Percentiles rank a stretch among this genome's conserved stretches.
Evolutionary conservation across 2,113 vertebrate species (phyloP).

Genomic region (Tauraco erythrolophus): DNA sequence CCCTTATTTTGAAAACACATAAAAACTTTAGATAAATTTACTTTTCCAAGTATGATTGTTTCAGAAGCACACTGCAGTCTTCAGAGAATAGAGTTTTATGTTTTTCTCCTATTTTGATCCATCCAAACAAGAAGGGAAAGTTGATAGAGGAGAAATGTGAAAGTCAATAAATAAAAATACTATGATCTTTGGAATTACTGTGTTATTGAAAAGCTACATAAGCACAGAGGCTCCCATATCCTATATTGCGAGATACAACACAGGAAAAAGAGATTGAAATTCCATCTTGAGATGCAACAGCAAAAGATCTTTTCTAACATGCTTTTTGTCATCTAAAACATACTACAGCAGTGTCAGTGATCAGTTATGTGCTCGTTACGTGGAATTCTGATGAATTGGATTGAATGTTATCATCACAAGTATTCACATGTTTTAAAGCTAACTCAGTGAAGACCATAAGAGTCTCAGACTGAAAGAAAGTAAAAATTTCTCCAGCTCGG

Average conservation of each 20-base stretch:
- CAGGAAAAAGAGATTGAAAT: conserved; percentile 37
- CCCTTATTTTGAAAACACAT: not conserved
- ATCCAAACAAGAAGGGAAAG: not conserved
- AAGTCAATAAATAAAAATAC: not conserved
- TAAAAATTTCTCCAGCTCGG: conserved; percentile 30
- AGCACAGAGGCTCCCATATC: conserved; percentile 3
- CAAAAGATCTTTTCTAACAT: conserved; percentile 41
- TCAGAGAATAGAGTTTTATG: not conserved
- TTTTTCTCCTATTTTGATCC: not conserved
- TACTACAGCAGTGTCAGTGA: conserved; percentile 28
- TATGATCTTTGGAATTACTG: not conserved
- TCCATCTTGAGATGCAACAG: conserved; percentile 39
- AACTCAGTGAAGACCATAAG: conserved; percentile 33
- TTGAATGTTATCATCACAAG: conserved; percentile 13
- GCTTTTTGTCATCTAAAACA: not conserved
- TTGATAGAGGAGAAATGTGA: not conserved
- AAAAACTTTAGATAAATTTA: not conserved
- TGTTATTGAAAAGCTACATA: conserved; percentile 5
- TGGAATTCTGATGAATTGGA: conserved; percentile 43
- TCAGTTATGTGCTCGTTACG: conserved; percentile 14
- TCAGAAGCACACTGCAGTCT: not conserved
- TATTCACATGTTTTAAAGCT: conserved; percentile 5
- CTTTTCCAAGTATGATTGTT: not conserved
- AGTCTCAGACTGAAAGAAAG: conserved; percentile 45
- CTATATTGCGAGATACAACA: not conserved